These are phyloP conservation scores for Standfussiana lucernea DNA, from an alignment of 2,888 invertebrate species.

Conservation along the genomic window DNA sequence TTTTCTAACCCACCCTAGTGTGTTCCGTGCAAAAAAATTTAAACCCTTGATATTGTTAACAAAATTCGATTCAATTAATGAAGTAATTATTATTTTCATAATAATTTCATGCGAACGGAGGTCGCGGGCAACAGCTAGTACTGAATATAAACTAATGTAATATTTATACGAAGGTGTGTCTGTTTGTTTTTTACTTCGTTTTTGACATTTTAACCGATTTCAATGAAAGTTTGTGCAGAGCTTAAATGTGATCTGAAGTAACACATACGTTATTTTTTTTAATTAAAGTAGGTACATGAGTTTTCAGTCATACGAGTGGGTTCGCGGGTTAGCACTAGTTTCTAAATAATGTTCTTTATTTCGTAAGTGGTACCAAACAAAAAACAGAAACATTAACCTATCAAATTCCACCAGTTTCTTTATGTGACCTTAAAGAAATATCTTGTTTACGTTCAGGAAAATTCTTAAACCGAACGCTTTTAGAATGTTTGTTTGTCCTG, in stretches of 20 bases:
- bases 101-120: too few relatives aligned
- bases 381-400: constrained; percentile 12
- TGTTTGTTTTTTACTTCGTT: background rate
- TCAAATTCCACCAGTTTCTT: constrained; percentile 17
- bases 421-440: constrained; percentile 34
- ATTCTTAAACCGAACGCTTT: constrained; percentile 36
- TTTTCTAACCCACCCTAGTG: too few relatives aligned
- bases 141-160: background rate
- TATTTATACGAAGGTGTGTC: background rate
- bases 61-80: too few relatives aligned
- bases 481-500: constrained; percentile 50
- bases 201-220: background rate
- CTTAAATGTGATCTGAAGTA: background rate
- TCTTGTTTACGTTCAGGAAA: constrained; percentile 22
- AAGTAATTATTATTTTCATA: too few relatives aligned
- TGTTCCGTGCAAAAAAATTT: too few relatives aligned
- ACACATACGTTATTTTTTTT: background rate
- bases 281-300: background rate
- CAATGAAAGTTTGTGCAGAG: background rate
- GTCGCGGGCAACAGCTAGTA: background rate
- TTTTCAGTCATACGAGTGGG: background rate
- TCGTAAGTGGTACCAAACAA: constrained; percentile 23
- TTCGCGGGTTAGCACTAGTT: background rate
- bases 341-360: background rate
- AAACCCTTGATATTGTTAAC: too few relatives aligned